Evolutionary conservation across 2,797 vertebrate genomes (phyloP).

Genomic region (Epinephelus coioides): DNA sequence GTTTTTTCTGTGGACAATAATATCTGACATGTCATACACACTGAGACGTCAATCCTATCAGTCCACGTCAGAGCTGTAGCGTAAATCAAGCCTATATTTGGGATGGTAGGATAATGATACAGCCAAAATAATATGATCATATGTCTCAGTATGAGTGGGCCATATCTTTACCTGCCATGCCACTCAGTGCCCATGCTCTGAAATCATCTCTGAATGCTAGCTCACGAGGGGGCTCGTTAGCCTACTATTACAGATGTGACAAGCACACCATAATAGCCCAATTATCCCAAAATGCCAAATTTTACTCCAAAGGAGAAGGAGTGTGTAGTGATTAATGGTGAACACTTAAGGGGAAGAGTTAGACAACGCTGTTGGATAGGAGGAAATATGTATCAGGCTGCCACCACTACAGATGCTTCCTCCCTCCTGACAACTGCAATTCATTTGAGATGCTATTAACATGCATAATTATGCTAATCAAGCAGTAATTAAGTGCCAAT

Average conservation of each 20-base stretch:
- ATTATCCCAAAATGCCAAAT: slow-evolving; percentile 98
- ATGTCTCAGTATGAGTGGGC: slow-evolving; percentile 57
- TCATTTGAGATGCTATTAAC: slow-evolving; percentile 99
- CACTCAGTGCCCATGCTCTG: slow-evolving; percentile 69
- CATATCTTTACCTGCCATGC: slow-evolving; percentile 71
- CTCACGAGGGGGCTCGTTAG: slow-evolving; percentile 95
- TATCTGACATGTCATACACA: not conserved
- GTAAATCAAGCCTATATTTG: slow-evolving; percentile 30
- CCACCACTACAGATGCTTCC: slow-evolving; percentile 98
- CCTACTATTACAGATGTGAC: slow-evolving; percentile 96
- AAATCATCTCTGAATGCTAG: slow-evolving; percentile 86
- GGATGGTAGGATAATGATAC: slow-evolving; percentile 31
- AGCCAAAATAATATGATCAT: slow-evolving; percentile 54
- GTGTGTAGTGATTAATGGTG: slow-evolving; percentile 96
- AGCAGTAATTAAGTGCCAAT: slow-evolving; percentile 99
- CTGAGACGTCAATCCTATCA: slow-evolving; percentile 8
- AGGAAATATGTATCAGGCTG: slow-evolving; percentile 99
- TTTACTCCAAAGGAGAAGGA: slow-evolving; percentile 98
- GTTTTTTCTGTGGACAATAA: slow-evolving; percentile 17
- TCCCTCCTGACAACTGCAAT: slow-evolving; percentile 99
- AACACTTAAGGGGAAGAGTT: slow-evolving; percentile 98
- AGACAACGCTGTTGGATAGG: slow-evolving; percentile 97
- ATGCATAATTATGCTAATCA: slow-evolving; percentile 99
- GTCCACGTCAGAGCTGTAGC: not conserved
- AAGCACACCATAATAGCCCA: slow-evolving; percentile 95